These are phyloP conservation scores for human DNA, from an alignment of 2,113 vertebrate genomes.

Conservation along the genomic window GRCh38 chr1:53388001-53388500, in stretches of 20 bases:
- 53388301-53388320: not conserved
- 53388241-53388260: not conserved
- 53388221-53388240: not conserved
- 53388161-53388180: not conserved
- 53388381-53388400: not conserved
- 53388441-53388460: too few species aligned
- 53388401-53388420: not conserved
- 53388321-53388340: conserved; percentile 15
- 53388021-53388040: not conserved
- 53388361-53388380: conserved; percentile 28
- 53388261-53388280: not conserved
- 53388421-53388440: not conserved
- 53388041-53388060: not conserved
- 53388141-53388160: not conserved
- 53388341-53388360: not conserved
- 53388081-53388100: not conserved
- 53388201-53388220: not conserved
- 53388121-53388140: not conserved
- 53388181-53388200: not conserved
- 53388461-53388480: too few species aligned
- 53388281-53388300: not conserved
- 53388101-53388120: not conserved
- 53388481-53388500: too few species aligned
- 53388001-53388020: not conserved
- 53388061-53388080: not conserved